Conservation (phyloP, 2,113 vertebrate genomes). For the Copsychus sechellarum region DNA sequence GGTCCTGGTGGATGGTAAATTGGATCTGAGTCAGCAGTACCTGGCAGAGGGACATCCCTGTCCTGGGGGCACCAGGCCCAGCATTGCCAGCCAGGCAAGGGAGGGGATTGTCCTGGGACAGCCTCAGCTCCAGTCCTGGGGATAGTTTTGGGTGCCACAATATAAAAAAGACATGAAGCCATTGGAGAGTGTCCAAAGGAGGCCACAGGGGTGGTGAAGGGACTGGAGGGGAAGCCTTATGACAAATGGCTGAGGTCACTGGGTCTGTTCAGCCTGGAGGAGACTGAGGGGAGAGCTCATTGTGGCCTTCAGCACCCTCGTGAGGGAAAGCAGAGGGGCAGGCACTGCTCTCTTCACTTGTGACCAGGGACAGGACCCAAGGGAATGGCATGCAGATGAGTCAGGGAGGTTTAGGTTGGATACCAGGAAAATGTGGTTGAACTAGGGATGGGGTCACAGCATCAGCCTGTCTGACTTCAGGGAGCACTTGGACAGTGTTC, state of each 20-base stretch:
- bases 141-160: too few relatives aligned
- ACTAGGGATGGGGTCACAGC: not conserved
- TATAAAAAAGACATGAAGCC: not conserved
- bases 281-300: not conserved
- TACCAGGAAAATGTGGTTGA: not conserved
- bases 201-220: not conserved
- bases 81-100: fast-evolving
- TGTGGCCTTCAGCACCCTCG: not conserved
- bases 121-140: not conserved
- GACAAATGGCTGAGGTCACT: not conserved
- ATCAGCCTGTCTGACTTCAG: fast-evolving
- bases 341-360: fast-evolving
- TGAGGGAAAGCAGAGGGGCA: not conserved
- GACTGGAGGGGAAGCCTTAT: not conserved
- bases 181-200: not conserved
- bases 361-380: not conserved
- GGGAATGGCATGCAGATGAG: not conserved
- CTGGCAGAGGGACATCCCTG: not conserved
- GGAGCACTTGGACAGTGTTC: not conserved
- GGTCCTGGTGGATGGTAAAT: fast-evolving
- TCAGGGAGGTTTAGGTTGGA: not conserved
- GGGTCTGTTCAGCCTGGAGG: not conserved
- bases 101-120: too few relatives aligned
- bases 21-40: not conserved
- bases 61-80: not conserved